Base-by-base conservation (phyloP, 1,140 invertebrate genomes). In the Drosophila obscura region DNA sequence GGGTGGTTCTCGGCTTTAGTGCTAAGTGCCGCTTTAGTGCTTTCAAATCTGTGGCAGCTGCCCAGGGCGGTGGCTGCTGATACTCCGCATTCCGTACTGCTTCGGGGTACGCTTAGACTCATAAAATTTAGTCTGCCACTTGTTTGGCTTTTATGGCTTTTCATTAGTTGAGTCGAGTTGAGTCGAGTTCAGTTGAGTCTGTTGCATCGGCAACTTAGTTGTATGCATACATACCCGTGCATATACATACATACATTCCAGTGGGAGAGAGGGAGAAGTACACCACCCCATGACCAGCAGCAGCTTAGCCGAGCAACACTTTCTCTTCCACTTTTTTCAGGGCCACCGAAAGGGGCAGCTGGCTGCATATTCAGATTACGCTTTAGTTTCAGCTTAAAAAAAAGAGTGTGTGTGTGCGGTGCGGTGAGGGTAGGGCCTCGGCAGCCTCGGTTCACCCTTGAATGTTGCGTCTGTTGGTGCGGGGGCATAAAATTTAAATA, bases 121-220 rank as follows among this genome's bases (percentile, higher is more conserved):
- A 76, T 82, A 79, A 87, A 87, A 82, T 82, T 73, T 82, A 88
- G 78, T 88, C 75, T 68, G 83, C 74, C 79, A 87, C 83, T 87
- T 87, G 83, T 87, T 82, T 82, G 83, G 65, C 82, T 87, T 85
- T 85, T 87, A 85, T 87, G 56, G 82, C 78, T 87, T 87, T 87
- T 88, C 83, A 82, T 87, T 82, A 87, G 79, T 71, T 74, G 67
- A 55, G 57, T 45, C 68, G 28, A 67, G 26, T 26, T 7, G 11
- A 16, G 13, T 26, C 5, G 31, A 60, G 73, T 44, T 63, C 51
- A 72, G 63, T 44, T 63, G 60, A 73, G 63, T 75, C 74, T 82
- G 60, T 65, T 83, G 80, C 80, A 74, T 52, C 63, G 55, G 73
- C 76, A 78, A 78, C 73, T 77, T 7, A 72, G 78, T 81, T 80